phyloP scores from a whole-genome alignment of 2,113 vertebrate genomes.

The Pituophis catenifer region DNA sequence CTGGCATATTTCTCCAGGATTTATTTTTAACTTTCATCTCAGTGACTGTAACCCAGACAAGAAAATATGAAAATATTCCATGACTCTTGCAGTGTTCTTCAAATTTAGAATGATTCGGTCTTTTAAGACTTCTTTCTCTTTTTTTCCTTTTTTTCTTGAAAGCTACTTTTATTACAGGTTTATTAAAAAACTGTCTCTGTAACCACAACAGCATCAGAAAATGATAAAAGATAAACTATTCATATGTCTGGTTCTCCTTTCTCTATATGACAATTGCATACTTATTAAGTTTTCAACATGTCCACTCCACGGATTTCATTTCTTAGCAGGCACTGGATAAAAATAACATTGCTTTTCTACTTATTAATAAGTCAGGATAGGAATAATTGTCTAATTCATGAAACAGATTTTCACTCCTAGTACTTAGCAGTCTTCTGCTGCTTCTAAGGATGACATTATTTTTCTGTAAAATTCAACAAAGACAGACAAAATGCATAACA shows the following conservation, averaged over 20 bases:
- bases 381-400: not conserved
- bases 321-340: not conserved
- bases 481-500: not conserved
- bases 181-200: not conserved
- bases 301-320: not conserved
- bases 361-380: not conserved
- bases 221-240: not conserved
- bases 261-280: not conserved
- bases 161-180: not conserved
- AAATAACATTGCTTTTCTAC: not conserved
- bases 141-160: not conserved
- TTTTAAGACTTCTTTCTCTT: not conserved
- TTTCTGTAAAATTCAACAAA: not conserved
- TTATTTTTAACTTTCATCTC: not conserved
- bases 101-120: not conserved
- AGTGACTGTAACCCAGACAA: not conserved
- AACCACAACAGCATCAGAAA: not conserved
- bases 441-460: not conserved
- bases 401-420: not conserved
- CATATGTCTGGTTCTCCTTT: not conserved
- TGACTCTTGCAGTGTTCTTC: not conserved
- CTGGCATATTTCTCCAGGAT: not conserved
- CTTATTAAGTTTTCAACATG: slow-evolving; percentile 3
- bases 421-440: not conserved
- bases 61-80: not conserved